Evolutionary conservation across 2,888 invertebrate genomes (phyloP).

Genomic region (Leucoma salicis): DNA sequence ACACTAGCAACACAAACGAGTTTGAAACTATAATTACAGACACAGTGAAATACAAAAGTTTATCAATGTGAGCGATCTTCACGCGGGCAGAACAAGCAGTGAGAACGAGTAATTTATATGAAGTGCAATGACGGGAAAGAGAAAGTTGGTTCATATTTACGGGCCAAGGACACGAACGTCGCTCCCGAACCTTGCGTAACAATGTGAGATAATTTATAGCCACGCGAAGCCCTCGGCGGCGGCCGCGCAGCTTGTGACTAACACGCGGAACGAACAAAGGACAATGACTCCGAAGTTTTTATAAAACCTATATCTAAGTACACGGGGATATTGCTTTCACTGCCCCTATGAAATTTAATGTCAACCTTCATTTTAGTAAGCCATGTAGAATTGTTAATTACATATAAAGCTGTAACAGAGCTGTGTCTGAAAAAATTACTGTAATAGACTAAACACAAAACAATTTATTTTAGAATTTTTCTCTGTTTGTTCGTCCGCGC

Average conservation of each 20-base stretch:
- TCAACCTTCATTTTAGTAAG: constrained; percentile 8
- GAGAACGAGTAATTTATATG: constrained; percentile 44
- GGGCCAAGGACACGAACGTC: constrained; percentile 75
- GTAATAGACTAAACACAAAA: too few species aligned
- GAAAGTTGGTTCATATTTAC: constrained; percentile 60
- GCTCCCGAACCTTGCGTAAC: constrained; percentile 54
- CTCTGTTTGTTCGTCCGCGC: too few species aligned
- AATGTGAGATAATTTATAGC: constrained; percentile 32
- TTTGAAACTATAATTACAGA: constrained; percentile 22
- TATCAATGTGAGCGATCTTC: constrained; percentile 44
- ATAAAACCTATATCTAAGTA: constrained; percentile 38
- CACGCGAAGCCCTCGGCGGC: constrained; percentile 13
- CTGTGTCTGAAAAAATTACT: too few species aligned
- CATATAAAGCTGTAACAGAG: too few species aligned
- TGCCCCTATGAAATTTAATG: constrained; percentile 18
- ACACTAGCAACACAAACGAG: constrained; percentile 12
- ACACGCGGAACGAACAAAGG: constrained; percentile 64
- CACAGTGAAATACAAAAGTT: constrained; percentile 25
- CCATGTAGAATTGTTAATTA: not conserved
- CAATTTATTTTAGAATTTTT: too few species aligned
- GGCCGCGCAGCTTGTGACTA: constrained; percentile 40
- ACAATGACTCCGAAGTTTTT: constrained; percentile 55
- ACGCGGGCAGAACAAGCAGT: constrained; percentile 31
- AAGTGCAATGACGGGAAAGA: constrained; percentile 48
- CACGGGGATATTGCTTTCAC: constrained; percentile 50